phyloP scores from a whole-genome alignment of 2,888 invertebrate genomes.

The Cenopis cana region DNA sequence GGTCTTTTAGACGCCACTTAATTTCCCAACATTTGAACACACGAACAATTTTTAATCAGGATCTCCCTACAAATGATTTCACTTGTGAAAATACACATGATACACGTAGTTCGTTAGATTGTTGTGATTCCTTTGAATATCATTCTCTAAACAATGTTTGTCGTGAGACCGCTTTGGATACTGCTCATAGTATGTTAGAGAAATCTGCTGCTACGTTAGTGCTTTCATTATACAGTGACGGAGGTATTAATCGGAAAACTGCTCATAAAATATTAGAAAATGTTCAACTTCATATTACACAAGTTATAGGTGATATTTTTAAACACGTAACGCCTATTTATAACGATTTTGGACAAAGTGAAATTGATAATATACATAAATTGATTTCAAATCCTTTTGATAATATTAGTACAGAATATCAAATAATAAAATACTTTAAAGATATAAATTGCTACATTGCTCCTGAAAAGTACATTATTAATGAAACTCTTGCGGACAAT shows the following conservation, averaged over 20 bases:
- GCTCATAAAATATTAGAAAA: background rate
- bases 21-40: background rate
- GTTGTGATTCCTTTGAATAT: too few relatives aligned
- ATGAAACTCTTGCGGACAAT: background rate
- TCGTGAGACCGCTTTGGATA: too few relatives aligned
- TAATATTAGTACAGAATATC: slow-evolving; percentile 5
- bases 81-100: background rate
- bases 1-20: slow-evolving; percentile 24
- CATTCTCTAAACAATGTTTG: too few relatives aligned
- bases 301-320: slow-evolving; percentile 3
- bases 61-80: background rate
- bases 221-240: slow-evolving; percentile 4
- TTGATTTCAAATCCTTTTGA: background rate
- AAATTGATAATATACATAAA: background rate
- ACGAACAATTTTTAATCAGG: background rate
- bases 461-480: slow-evolving; percentile 8
- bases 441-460: too few relatives aligned
- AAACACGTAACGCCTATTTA: background rate
- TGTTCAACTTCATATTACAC: background rate
- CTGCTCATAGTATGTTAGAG: too few relatives aligned
- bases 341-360: slow-evolving; percentile 6
- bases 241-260: slow-evolving; percentile 2
- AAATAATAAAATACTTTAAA: slow-evolving; percentile 2
- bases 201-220: too few relatives aligned
- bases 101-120: too few relatives aligned